Evolutionary conservation across 2,888 invertebrate genomes (phyloP), one percentile per base, ranked within the genome.

Genomic region (Perizoma flavofasciatum): DNA sequence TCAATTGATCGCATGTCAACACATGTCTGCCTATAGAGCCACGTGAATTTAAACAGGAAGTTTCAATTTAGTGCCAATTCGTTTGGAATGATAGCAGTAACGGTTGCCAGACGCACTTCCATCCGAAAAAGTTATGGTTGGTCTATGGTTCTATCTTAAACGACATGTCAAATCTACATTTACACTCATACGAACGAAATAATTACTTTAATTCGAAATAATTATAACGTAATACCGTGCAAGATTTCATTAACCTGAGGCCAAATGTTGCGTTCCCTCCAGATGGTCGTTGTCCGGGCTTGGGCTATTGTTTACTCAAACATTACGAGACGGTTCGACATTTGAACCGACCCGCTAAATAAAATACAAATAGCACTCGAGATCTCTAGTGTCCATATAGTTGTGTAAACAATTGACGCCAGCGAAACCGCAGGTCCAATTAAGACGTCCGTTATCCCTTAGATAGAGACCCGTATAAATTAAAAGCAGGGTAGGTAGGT

Each of bases 291-390:
- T 22, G 22, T 78, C 81, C 69, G 77, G 77, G 84, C 86, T 89
- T 88, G 87, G 88, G 88, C 80, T 81, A 83, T 85, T 90, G 89
- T 91, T 88, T 89, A 83, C 82, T 84, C 79, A 89, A 90, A 89
- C 87, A 90, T 92, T 90, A 91, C 92, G 86, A 89, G 90, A 87
- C 85, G 89, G 89, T 85, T 85, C 87, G 85, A 89, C 86, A 90
- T 90, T 90, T 90, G 89, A 90, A 87, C 88, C 85, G 78, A 83
- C 79, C 88, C 90, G 92, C 91, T 92, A 92, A 92, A 90, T 82
- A 89, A 85, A 88, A 89, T 82, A 84, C 89, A 92, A 92, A 91
- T 79, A 92, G 72, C 82, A 78, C 85, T 85, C 83, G 82, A 80
- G 81, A 81, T 77, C 79, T 79, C 81, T 75, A 81, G 80, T 82